Evolutionary conservation across 35 echinoderm and acorn worm genomes (phyloP).

Genomic region (Heliocidaris erythrogramma): DNA sequence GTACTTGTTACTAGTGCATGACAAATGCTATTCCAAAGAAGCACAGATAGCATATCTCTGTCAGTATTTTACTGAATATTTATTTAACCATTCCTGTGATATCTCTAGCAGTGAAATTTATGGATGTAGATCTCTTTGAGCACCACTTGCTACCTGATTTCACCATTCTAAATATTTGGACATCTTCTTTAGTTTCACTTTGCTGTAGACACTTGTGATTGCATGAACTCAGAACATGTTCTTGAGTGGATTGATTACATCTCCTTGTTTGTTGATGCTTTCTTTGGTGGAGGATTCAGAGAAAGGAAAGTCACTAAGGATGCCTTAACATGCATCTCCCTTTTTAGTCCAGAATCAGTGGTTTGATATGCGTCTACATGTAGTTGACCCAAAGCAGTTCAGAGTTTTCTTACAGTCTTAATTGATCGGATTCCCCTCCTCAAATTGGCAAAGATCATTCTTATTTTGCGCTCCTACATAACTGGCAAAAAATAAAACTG

Average conservation of each 20-base stretch:
- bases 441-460: too few species aligned
- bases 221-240: neutral
- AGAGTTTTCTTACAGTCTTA: too few species aligned
- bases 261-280: neutral
- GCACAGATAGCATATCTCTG: neutral
- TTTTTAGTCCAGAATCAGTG: too few species aligned
- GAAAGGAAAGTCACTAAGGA: neutral
- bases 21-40: too few species aligned
- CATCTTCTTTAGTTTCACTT: slow-evolving; percentile 11
- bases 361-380: too few species aligned
- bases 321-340: too few species aligned
- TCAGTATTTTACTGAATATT: neutral
- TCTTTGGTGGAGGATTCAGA: neutral
- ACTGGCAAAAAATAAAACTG: too few species aligned
- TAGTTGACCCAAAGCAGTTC: too few species aligned
- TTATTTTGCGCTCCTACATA: too few species aligned
- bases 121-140: neutral
- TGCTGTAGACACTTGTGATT: slow-evolving; percentile 11
- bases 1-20: too few species aligned
- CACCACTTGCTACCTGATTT: neutral
- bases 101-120: neutral
- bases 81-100: neutral
- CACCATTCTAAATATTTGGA: neutral
- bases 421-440: too few species aligned
- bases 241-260: neutral